Evolutionary conservation across 2,797 vertebrate species (phyloP).

Genomic region (Orestias chungarensis): DNA sequence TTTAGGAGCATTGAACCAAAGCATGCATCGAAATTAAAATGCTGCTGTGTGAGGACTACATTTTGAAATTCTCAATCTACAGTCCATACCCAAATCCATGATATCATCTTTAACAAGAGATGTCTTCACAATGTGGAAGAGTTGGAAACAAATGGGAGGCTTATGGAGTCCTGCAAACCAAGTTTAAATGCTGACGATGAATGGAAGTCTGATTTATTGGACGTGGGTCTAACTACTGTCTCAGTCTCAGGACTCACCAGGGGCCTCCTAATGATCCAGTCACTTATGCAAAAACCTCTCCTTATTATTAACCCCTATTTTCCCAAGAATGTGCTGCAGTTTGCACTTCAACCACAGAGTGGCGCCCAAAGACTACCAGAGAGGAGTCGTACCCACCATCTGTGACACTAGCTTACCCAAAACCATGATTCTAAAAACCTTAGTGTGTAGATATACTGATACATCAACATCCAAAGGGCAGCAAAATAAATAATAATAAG

Average conservation of each 20-base stretch:
- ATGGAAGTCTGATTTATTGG: not conserved
- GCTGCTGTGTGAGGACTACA: not conserved
- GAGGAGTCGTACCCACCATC: not conserved
- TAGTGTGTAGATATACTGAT: constrained; percentile 24
- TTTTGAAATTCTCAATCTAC: not conserved
- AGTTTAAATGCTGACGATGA: not conserved
- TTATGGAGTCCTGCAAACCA: not conserved
- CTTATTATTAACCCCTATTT: not conserved
- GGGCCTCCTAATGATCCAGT: not conserved
- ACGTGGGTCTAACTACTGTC: not conserved
- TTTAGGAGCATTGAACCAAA: not conserved
- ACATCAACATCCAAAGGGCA: constrained; percentile 29
- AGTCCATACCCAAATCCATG: not conserved
- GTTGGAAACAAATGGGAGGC: not conserved
- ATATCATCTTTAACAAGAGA: not conserved
- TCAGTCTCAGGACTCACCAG: not conserved
- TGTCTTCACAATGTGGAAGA: not conserved
- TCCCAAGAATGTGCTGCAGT: constrained; percentile 37
- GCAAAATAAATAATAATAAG: constrained; percentile 9
- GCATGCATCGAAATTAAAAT: not conserved
- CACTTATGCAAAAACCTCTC: not conserved
- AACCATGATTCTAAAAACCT: constrained; percentile 32
- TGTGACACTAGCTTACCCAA: not conserved
- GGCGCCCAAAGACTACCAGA: constrained; percentile 59
- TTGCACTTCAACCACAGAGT: constrained; percentile 53